Conservation (phyloP, 1,140 invertebrate genomes). For the Periplaneta americana region DNA sequence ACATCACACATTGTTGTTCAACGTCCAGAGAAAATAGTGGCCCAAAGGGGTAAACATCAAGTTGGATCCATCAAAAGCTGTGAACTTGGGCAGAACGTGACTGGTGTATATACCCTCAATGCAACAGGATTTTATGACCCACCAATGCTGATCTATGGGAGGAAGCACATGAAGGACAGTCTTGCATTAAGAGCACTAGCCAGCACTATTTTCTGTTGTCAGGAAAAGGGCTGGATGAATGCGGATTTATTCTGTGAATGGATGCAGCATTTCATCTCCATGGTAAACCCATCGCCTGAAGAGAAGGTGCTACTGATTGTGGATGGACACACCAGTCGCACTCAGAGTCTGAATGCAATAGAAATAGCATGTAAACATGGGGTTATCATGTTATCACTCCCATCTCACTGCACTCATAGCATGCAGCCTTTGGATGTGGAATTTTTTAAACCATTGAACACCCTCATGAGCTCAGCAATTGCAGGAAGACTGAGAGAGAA, state of each 20-base stretch:
- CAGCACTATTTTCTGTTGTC: constrained; percentile 19
- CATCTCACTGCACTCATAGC: constrained; percentile 33
- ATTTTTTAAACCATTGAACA: constrained; percentile 32
- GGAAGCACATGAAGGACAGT: constrained; percentile 21
- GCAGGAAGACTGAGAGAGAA: constrained; percentile 18
- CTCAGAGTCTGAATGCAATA: neutral
- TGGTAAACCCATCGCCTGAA: constrained; percentile 21
- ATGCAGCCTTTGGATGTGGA: constrained; percentile 36
- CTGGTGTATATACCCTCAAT: constrained; percentile 27
- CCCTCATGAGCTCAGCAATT: constrained; percentile 2
- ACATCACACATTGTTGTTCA: constrained; percentile 33
- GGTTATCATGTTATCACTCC: constrained; percentile 1
- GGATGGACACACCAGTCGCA: constrained; percentile 27
- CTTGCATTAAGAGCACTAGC: constrained; percentile 22
- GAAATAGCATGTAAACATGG: constrained; percentile 5
- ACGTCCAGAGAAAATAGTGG: constrained; percentile 31
- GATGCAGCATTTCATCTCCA: constrained; percentile 22
- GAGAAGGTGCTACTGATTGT: constrained; percentile 27
- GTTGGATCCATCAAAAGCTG: constrained; percentile 23
- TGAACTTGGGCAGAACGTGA: constrained; percentile 32
- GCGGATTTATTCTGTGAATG: constrained; percentile 22
- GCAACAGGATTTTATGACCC: constrained; percentile 27
- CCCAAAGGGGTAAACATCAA: constrained; percentile 27
- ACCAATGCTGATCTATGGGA: constrained; percentile 28
- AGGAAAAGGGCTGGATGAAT: constrained; percentile 26